These are phyloP conservation scores for Synanthedon andrenaeformis DNA, from an alignment of 2,888 invertebrate species.

Conservation along the genomic window DNA sequence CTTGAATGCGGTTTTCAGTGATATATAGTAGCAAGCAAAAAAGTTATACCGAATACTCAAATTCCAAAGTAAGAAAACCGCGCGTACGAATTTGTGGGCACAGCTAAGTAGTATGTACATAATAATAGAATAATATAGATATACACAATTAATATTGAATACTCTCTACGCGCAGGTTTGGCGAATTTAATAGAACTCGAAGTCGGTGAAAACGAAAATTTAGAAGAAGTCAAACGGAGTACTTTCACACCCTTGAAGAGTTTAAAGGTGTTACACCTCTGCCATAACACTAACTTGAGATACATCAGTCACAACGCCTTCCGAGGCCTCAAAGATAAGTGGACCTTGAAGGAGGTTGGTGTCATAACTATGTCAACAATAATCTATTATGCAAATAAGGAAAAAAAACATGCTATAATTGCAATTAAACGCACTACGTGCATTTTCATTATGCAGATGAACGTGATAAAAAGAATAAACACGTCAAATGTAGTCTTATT, in stretches of 20 bases:
- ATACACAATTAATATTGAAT: slow-evolving; percentile 3
- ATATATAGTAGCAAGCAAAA: no score
- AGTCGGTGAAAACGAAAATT: slow-evolving; percentile 68
- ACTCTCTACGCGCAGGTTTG: slow-evolving; percentile 46
- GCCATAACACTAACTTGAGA: slow-evolving; percentile 63
- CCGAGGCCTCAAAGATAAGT: slow-evolving; percentile 53
- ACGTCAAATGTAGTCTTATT: no score
- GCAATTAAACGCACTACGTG: slow-evolving; percentile 4
- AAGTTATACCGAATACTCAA: no score
- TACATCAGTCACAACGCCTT: slow-evolving; percentile 73
- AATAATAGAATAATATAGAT: no score
- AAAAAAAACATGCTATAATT: slow-evolving; percentile 4
- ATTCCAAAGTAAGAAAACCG: no score
- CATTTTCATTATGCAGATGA: not conserved
- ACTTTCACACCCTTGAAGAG: slow-evolving; percentile 63
- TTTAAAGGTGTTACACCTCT: slow-evolving; percentile 54
- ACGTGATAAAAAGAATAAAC: no score
- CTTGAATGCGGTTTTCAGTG: no score
- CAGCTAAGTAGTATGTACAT: not conserved
- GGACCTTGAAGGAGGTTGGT: slow-evolving; percentile 68
- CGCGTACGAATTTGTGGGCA: no score
- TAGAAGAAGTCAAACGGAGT: slow-evolving; percentile 67
- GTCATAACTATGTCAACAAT: slow-evolving; percentile 5
- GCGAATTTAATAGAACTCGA: slow-evolving; percentile 68
- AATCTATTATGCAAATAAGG: slow-evolving; percentile 6